Conservation (phyloP, 2,888 invertebrate genomes). For the Hydriomena furcata region DNA sequence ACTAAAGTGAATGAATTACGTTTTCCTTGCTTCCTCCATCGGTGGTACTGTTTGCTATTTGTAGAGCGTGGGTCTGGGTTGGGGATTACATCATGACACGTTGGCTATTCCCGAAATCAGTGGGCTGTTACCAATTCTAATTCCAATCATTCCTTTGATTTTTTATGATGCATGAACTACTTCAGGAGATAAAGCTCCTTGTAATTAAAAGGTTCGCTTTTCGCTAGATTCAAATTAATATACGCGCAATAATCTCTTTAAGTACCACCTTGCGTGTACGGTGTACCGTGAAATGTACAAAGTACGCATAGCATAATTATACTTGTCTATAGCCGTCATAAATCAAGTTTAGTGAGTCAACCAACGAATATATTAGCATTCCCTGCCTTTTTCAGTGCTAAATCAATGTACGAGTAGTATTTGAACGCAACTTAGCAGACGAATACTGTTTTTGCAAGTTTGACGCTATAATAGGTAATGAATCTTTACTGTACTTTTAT, state of each 20-base stretch:
- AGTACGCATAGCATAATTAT: slow-evolving; percentile 3
- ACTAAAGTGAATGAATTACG: slow-evolving; percentile 12
- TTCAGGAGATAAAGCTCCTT: too few relatives aligned
- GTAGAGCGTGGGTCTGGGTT: slow-evolving; percentile 20
- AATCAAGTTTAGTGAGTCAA: slow-evolving; percentile 17
- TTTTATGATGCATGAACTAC: background rate
- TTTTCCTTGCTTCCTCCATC: slow-evolving; percentile 3
- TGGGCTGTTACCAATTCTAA: background rate
- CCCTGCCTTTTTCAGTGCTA: slow-evolving; percentile 11
- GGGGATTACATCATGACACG: slow-evolving; percentile 25
- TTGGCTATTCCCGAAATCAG: slow-evolving; percentile 18
- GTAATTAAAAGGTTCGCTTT: too few relatives aligned
- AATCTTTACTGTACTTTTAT: slow-evolving; percentile 12
- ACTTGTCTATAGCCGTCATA: background rate
- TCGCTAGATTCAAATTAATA: too few relatives aligned
- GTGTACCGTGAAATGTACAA: slow-evolving; percentile 16
- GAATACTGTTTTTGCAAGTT: slow-evolving; percentile 18
- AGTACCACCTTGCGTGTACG: too few relatives aligned
- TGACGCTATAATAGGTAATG: slow-evolving; percentile 22
- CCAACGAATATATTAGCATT: slow-evolving; percentile 2
- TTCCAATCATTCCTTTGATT: too few relatives aligned
- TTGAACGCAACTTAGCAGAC: slow-evolving; percentile 7
- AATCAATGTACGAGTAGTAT: slow-evolving; percentile 13
- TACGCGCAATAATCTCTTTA: too few relatives aligned
- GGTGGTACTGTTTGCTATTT: slow-evolving; percentile 8